Percentiles rank a stretch among this genome's conserved stretches.
Conservation (phyloP, 2,888 invertebrate species). For the Oegoconia quadripuncta region DNA sequence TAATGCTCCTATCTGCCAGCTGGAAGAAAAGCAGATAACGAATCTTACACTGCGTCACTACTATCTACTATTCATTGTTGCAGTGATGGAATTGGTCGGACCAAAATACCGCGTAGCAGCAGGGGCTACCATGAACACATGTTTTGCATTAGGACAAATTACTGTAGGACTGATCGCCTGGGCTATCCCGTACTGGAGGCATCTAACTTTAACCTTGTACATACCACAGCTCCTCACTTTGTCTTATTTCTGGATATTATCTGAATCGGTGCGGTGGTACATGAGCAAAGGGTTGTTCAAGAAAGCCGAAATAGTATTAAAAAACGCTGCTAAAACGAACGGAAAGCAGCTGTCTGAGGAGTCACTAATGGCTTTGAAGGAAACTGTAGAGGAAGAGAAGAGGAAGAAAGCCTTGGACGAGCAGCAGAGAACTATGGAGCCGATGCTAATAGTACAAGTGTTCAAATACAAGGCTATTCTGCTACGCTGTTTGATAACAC, state of each 20-base stretch:
- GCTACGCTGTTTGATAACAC: slow-evolving; percentile 40
- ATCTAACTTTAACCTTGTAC: slow-evolving; percentile 81
- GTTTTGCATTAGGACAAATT: slow-evolving; percentile 85
- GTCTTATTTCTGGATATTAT: slow-evolving; percentile 80
- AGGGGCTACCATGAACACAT: slow-evolving; percentile 83
- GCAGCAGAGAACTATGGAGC: slow-evolving; percentile 58
- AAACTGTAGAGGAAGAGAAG: slow-evolving; percentile 37
- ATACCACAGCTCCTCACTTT: slow-evolving; percentile 81
- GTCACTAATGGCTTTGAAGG: slow-evolving; percentile 38
- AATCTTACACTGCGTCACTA: not conserved
- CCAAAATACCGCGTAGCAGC: slow-evolving; percentile 83
- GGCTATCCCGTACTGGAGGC: slow-evolving; percentile 83
- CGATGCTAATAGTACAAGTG: slow-evolving; percentile 49
- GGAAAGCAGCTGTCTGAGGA: slow-evolving; percentile 51
- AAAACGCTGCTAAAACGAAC: slow-evolving; percentile 81
- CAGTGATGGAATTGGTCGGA: slow-evolving; percentile 87
- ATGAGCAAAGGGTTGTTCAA: slow-evolving; percentile 82
- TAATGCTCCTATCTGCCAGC: too few species aligned
- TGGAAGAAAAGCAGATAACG: too few species aligned
- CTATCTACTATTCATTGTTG: not conserved
- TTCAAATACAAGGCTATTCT: slow-evolving; percentile 46
- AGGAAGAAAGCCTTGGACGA: slow-evolving; percentile 26
- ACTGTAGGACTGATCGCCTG: slow-evolving; percentile 83
- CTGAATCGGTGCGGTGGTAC: slow-evolving; percentile 87
- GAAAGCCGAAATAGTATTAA: slow-evolving; percentile 81